Base-by-base conservation (phyloP, 2,888 invertebrate genomes). In the Rosalia funebris region DNA sequence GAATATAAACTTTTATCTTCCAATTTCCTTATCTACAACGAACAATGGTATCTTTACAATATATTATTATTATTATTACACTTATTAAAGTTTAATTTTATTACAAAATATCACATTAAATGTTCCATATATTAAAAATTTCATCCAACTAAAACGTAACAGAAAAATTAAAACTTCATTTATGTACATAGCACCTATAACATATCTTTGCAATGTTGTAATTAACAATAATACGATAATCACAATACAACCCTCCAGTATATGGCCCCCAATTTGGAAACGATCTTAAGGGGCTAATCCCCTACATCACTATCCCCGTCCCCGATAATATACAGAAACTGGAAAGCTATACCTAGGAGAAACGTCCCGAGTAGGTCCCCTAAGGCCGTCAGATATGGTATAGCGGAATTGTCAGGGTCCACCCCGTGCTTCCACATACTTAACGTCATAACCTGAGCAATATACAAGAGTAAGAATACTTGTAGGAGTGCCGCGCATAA, bases 381-480 rank as follows among this genome's bases (percentile, higher is more conserved):
- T 10, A 94, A 82, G 4, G 96, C 95, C 19, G 95, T 95, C 69
- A 95, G 82, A 79, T 95, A 94, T 42, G 95, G 95, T 77, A 95
- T 95, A 54, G 94, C 93, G 2, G 92, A 92, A 79, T 93, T 95
- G 80, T 95, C 95, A 19, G 95, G 95, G 79, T 95, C 94, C 77
- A 92, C 88, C 39, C 89, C 89, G 65, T 86, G 80, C 59, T 84
- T 85, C 95, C 95, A 95, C 89, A 94, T 91, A 84, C 89, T 89
- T 50, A 89, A 83, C 37, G 94, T 91, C 86, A 95, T 87, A 72
- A 92, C 87, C 81, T 92, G 91, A 74, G 93, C 92, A 57, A 92
- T 87, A 74, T 89, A 90, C 62, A 95, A 82, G 66, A 95, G 84
- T 47, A 93, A 77, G 65, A 89, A 84, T 57, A 91, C 90, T 73